A percentile compares a stretch with the other conserved stretches of the same genome.
Evolutionary conservation across 2,888 invertebrate species (phyloP).

Genomic region (Rosalia funebris): DNA sequence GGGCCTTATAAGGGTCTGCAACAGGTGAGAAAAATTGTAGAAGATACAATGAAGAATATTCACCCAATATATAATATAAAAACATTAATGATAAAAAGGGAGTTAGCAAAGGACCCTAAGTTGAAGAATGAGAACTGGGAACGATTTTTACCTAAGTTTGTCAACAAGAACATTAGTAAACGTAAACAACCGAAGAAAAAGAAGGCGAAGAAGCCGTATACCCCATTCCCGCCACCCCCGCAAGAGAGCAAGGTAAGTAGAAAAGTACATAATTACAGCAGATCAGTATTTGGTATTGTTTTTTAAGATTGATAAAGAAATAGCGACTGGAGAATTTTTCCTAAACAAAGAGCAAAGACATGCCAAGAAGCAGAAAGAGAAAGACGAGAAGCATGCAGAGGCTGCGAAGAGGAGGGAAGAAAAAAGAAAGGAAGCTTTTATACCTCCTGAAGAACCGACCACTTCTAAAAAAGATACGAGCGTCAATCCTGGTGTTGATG

Average conservation of each 20-base stretch:
- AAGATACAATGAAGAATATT: conserved; percentile 98
- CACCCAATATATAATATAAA: conserved; percentile 99
- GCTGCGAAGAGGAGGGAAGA: conserved; percentile 79
- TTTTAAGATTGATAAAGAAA: conserved; percentile 79
- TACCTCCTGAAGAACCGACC: conserved; percentile 81
- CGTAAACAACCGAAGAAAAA: conserved; percentile 89
- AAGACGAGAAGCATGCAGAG: conserved; percentile 80
- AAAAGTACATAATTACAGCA: background rate
- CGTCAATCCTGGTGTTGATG: conserved; percentile 68
- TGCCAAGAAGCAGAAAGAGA: conserved; percentile 77
- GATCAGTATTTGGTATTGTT: background rate
- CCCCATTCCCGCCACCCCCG: conserved; percentile 97
- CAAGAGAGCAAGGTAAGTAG: conserved; percentile 83
- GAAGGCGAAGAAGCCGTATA: conserved; percentile 91
- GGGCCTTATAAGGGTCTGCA: conserved; percentile 93
- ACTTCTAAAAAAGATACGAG: conserved; percentile 50
- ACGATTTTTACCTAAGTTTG: conserved; percentile 93
- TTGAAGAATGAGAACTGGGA: conserved; percentile 96
- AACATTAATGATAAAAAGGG: conserved; percentile 96
- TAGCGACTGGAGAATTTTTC: conserved; percentile 98
- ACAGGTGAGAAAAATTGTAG: conserved; percentile 88
- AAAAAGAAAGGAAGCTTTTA: conserved; percentile 80
- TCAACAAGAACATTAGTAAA: conserved; percentile 86
- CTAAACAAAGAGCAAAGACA: conserved; percentile 85
- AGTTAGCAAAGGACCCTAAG: conserved; percentile 92